phyloP scores from a whole-genome alignment of 2,797 vertebrate species.

The Pristis pectinata region DNA sequence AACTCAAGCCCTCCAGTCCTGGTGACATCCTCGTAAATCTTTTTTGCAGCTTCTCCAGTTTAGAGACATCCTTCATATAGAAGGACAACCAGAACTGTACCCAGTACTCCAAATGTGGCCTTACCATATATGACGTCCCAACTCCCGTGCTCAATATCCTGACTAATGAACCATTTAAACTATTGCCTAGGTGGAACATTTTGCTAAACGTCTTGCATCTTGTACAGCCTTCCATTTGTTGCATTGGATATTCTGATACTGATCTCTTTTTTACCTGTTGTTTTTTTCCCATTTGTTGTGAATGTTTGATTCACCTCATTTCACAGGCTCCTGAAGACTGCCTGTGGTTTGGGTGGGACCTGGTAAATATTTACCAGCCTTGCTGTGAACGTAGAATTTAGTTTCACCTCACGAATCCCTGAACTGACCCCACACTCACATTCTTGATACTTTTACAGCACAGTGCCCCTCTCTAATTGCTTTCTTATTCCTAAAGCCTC shows the following conservation, averaged over 20 bases:
- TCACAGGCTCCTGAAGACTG: background rate
- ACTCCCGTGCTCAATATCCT: too few relatives aligned
- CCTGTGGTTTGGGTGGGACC: background rate
- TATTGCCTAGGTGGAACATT: background rate
- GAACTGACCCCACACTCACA: background rate
- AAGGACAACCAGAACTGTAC: too few relatives aligned
- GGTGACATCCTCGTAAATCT: too few relatives aligned
- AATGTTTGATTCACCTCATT: background rate
- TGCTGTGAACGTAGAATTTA: background rate
- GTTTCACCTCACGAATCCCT: background rate
- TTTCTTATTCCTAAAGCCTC: background rate
- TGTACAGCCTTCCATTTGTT: background rate
- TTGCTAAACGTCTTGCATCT: background rate
- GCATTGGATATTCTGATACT: background rate
- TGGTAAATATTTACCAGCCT: background rate
- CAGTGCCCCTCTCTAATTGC: background rate
- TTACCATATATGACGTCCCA: too few relatives aligned
- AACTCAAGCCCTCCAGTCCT: too few relatives aligned
- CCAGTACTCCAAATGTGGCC: too few relatives aligned
- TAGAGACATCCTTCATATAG: too few relatives aligned
- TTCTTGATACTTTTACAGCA: background rate
- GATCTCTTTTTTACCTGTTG: background rate
- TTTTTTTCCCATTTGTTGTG: background rate
- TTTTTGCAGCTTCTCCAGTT: too few relatives aligned
- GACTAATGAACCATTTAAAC: background rate